Evolutionary conservation across 64 coral and sea anemone species (phyloP).

Genomic region (Stylophora pistillata): DNA sequence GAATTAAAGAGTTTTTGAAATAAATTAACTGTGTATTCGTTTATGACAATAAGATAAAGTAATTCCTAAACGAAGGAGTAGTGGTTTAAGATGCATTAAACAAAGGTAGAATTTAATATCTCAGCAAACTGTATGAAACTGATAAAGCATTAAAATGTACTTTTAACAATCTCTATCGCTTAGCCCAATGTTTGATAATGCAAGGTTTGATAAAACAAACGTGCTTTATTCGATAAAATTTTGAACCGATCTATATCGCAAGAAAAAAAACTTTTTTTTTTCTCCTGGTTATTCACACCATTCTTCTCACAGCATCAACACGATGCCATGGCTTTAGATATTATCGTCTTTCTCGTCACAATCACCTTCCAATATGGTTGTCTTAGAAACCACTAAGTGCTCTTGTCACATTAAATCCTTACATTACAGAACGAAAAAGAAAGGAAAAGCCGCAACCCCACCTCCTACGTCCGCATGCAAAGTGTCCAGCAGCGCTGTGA

Average conservation of each 20-base stretch:
- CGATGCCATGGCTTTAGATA: background rate
- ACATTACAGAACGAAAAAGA: constrained; percentile 65
- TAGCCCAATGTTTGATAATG: too few relatives aligned
- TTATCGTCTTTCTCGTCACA: background rate
- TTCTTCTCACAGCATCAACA: background rate
- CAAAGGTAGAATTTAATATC: too few relatives aligned
- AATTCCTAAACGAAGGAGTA: too few relatives aligned
- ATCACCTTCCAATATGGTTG: background rate
- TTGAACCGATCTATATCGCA: background rate
- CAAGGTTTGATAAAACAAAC: background rate
- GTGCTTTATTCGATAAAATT: background rate
- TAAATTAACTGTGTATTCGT: too few relatives aligned
- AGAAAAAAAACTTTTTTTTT: too few relatives aligned
- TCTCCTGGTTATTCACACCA: too few relatives aligned
- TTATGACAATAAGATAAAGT: too few relatives aligned
- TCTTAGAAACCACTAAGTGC: constrained; percentile 15
- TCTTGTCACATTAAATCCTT: constrained; percentile 40
- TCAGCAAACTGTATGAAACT: too few relatives aligned
- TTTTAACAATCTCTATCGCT: too few relatives aligned
- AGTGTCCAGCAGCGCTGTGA: constrained; percentile 75
- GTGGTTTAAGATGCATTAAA: too few relatives aligned
- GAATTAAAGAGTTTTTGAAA: too few relatives aligned
- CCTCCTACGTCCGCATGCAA: constrained; percentile 60
- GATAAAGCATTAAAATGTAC: too few relatives aligned
- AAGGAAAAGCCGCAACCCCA: constrained; percentile 43